Evolutionary conservation across 1,140 invertebrate species (phyloP).

Genomic region (Diorhabda carinulata): DNA sequence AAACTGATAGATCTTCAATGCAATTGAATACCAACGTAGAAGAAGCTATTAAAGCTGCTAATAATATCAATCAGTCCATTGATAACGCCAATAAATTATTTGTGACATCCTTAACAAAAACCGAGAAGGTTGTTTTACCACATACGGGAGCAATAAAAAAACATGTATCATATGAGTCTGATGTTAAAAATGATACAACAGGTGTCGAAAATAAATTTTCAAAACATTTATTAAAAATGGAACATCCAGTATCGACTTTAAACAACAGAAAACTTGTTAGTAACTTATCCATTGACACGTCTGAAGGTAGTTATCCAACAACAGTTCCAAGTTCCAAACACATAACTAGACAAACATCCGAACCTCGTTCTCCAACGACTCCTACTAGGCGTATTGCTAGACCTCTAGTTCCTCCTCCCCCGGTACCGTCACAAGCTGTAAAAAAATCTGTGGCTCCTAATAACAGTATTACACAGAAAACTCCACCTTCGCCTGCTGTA

Average conservation of each 20-base stretch:
- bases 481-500: constrained; percentile 29
- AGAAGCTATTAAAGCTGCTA: not conserved
- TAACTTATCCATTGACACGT: not conserved
- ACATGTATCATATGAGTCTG: not conserved
- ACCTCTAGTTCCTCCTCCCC: constrained; percentile 10
- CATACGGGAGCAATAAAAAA: not conserved
- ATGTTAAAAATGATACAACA: not conserved
- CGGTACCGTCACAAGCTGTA: not conserved
- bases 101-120: not conserved
- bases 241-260: not conserved
- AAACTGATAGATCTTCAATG: not conserved
- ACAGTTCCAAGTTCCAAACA: not conserved
- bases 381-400: not conserved
- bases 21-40: not conserved
- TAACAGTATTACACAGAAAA: constrained; percentile 21
- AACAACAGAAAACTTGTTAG: not conserved
- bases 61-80: not conserved
- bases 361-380: not conserved
- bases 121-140: not conserved
- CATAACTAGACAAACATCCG: not conserved
- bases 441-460: not conserved
- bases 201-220: not conserved
- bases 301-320: not conserved
- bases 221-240: not conserved
- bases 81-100: not conserved